Evolutionary conservation across 2,888 invertebrate genomes (phyloP).

Genomic region (Siphlonurus alternatus): DNA sequence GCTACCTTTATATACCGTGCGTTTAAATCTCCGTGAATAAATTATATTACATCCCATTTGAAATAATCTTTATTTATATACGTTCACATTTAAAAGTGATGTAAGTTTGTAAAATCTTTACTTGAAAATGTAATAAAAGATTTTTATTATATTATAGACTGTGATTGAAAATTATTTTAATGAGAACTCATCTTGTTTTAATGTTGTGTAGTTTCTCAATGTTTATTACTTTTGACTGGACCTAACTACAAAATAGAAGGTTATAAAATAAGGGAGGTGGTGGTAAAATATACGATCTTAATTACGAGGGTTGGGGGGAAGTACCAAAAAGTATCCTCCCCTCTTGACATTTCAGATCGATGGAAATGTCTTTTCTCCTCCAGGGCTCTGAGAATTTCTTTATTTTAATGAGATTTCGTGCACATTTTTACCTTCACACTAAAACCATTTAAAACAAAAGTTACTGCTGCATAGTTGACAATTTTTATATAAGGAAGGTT

Average conservation of each 20-base stretch:
- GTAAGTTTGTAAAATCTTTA: no score
- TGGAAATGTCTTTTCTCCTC: background rate
- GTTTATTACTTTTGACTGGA: background rate
- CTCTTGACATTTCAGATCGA: background rate
- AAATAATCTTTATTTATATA: no score
- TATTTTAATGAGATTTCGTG: constrained; percentile 1
- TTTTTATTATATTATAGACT: no score
- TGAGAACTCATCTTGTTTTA: no score
- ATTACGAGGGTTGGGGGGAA: background rate
- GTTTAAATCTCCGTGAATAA: no score
- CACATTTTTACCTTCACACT: constrained; percentile 1
- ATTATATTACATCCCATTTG: no score
- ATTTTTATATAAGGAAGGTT: background rate
- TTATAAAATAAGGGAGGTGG: background rate
- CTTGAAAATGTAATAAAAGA: no score
- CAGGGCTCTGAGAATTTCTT: background rate
- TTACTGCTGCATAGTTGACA: background rate
- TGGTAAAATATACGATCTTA: background rate
- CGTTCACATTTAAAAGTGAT: no score
- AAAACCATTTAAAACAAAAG: background rate
- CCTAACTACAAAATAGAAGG: background rate
- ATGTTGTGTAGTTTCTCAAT: no score
- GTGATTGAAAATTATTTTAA: no score
- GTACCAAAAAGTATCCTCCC: background rate
- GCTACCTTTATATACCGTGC: no score